A percentile compares a stretch with the other conserved stretches of the same genome.
Evolutionary conservation across 1,140 invertebrate genomes (phyloP).

Genomic region (Meloidogyne floridensis): DNA sequence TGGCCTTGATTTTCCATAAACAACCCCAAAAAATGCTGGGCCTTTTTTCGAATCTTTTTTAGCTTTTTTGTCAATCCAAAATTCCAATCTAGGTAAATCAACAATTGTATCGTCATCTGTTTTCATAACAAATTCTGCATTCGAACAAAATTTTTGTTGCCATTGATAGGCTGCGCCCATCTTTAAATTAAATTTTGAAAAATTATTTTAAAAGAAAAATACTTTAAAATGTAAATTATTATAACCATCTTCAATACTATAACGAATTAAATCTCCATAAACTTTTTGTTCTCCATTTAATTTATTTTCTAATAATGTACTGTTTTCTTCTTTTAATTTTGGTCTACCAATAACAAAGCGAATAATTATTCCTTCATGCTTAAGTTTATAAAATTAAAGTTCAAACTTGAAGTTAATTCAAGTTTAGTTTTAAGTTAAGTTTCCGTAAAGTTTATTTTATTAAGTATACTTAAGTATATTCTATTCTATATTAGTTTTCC

Average conservation of each 20-base stretch:
- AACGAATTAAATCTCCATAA: slow-evolving; percentile 18
- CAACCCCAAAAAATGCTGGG: slow-evolving; percentile 17
- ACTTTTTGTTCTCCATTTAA: not conserved
- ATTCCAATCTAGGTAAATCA: slow-evolving; percentile 19
- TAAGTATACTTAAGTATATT: slow-evolving; percentile 1
- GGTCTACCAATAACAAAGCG: slow-evolving; percentile 14
- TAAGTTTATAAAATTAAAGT: not conserved
- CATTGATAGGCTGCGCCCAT: slow-evolving; percentile 11
- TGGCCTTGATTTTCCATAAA: not conserved
- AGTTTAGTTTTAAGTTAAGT: too few species aligned
- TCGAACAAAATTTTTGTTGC: slow-evolving; percentile 18
- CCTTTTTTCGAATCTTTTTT: slow-evolving; percentile 14
- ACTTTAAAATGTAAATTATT: slow-evolving; percentile 28
- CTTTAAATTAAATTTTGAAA: not conserved
- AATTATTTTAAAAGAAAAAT: not conserved
- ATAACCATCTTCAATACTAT: slow-evolving; percentile 16
- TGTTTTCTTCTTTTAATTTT: not conserved
- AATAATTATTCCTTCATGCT: slow-evolving; percentile 11
- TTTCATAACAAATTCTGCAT: slow-evolving; percentile 29
- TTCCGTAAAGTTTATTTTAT: too few species aligned
- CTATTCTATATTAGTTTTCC: not conserved
- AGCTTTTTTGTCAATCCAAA: slow-evolving; percentile 12
- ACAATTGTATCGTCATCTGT: slow-evolving; percentile 30
- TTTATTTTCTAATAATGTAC: not conserved
- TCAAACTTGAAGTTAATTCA: too few species aligned